These are phyloP conservation scores for Salminus brasiliensis DNA, from an alignment of 2,113 vertebrate species.

Conservation along the genomic window DNA sequence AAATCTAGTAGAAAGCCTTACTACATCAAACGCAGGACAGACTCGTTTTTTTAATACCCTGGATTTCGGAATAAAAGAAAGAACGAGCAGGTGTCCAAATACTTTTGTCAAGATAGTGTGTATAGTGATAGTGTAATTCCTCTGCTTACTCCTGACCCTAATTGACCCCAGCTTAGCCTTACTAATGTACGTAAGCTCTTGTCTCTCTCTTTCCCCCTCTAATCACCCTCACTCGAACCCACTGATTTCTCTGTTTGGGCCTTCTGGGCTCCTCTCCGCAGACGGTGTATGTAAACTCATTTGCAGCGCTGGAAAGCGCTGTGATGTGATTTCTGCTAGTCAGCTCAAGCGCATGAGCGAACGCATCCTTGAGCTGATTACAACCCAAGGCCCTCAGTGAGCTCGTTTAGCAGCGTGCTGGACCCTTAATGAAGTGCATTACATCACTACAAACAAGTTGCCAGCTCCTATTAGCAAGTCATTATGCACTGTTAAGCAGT, in stretches of 20 bases:
- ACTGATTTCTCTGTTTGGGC: slow-evolving; percentile 75
- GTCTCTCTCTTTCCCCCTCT: slow-evolving; percentile 58
- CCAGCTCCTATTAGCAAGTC: slow-evolving; percentile 19
- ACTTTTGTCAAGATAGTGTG: no score
- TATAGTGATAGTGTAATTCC: no score
- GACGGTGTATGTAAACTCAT: slow-evolving; percentile 74
- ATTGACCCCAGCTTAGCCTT: not conserved
- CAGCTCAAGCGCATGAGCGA: slow-evolving; percentile 53
- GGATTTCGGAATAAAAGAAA: no score
- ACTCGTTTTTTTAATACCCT: no score
- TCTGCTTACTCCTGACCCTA: no score
- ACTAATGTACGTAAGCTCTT: not conserved
- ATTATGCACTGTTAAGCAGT: not conserved
- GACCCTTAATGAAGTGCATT: not conserved
- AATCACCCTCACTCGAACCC: slow-evolving; percentile 63
- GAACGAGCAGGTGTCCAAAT: no score
- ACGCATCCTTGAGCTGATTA: slow-evolving; percentile 69
- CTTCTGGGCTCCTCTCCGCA: slow-evolving; percentile 34
- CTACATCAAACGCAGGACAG: no score
- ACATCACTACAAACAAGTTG: not conserved
- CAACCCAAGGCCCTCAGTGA: slow-evolving; percentile 45
- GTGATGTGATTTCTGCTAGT: slow-evolving; percentile 71
- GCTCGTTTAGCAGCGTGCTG: no score
- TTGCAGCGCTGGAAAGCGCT: slow-evolving; percentile 63
- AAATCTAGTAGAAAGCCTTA: no score